These are phyloP conservation scores for Mustelus asterias DNA, from an alignment of 2,113 vertebrate species.

Conservation along the genomic window DNA sequence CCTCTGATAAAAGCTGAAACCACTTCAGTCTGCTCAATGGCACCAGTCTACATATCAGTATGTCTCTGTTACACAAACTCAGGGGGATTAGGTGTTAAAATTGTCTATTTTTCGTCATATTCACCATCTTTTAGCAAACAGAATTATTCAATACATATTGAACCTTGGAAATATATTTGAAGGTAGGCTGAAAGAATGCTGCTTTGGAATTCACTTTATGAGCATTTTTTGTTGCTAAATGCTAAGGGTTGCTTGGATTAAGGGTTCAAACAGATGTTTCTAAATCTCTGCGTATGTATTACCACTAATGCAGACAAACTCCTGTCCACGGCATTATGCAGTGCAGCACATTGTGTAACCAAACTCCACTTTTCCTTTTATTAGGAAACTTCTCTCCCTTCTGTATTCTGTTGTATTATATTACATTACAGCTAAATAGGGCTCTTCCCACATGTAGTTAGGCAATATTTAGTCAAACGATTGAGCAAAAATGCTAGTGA, in stretches of 20 bases:
- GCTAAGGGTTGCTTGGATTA: neutral
- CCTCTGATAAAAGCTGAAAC: constrained; percentile 48
- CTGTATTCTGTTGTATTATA: too few species aligned
- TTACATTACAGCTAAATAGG: neutral
- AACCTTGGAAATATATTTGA: neutral
- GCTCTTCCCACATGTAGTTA: neutral
- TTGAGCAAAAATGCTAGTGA: constrained; percentile 9
- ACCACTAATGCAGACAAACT: neutral
- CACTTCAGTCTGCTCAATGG: constrained; percentile 46
- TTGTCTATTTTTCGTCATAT: constrained; percentile 31
- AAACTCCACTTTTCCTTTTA: neutral
- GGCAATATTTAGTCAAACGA: neutral
- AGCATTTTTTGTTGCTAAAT: neutral
- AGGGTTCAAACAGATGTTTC: constrained; percentile 1
- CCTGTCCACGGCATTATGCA: neutral
- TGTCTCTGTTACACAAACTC: constrained; percentile 33
- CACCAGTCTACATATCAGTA: constrained; percentile 40
- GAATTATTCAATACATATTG: constrained; percentile 33
- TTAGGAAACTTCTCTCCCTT: neutral
- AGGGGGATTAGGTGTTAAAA: constrained; percentile 31
- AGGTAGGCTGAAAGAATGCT: neutral
- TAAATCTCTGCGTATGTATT: neutral
- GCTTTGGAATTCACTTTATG: neutral
- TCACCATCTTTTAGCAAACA: constrained; percentile 7
- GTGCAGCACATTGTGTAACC: neutral